Base-by-base conservation (phyloP, 2,888 invertebrate genomes). In the Acleris laterana region DNA sequence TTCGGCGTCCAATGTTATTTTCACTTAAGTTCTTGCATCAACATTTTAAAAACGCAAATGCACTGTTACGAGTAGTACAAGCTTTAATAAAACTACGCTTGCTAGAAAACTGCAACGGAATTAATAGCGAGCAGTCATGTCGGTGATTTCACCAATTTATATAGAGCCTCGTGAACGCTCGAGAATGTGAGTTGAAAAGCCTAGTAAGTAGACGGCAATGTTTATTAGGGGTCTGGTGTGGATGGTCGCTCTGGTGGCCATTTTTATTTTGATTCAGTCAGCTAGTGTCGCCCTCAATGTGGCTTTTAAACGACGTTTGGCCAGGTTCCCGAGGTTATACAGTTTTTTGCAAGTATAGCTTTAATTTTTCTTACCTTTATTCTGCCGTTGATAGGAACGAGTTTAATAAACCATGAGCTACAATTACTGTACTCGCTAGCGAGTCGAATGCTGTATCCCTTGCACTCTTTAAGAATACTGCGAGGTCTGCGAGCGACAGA, bases 201-300 rank as follows among this genome's bases (percentile, higher is more conserved):
- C 59, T 46, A 62, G 61, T 51, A 61, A 57, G 55, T 51, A 57
- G 11, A 44, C 25, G 19, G 25, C 56, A 28, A 69, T 57, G 60
- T 60, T 58, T 60, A 60, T 57, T 59, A 50, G 56, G 17, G 56
- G 11, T 52, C 68, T 51, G 32, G 52, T 70, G 64, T 59, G 38
- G 53, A 32, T 73, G 73, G 73, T 38, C 60, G 52, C 51, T 62
- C 68, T 64, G 46, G 58, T 42, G 44, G 22, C 61, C 57, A 59
- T 69, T 71, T 32, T 71, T 70, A 70, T 70, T 70, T 70, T 69
- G 59, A 68, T 69, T 68, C 70, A 68, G 69, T 73, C 71, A 73
- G 72, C 69, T 66, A 55, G 64, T 69, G 71, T 67, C 64, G 63
- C 62, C 64, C 50, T 67, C 65, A 74, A 68, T 66, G 69, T 61